These are phyloP conservation scores for Mythimna lalbum DNA, from an alignment of 2,888 invertebrate genomes.

Conservation along the genomic window DNA sequence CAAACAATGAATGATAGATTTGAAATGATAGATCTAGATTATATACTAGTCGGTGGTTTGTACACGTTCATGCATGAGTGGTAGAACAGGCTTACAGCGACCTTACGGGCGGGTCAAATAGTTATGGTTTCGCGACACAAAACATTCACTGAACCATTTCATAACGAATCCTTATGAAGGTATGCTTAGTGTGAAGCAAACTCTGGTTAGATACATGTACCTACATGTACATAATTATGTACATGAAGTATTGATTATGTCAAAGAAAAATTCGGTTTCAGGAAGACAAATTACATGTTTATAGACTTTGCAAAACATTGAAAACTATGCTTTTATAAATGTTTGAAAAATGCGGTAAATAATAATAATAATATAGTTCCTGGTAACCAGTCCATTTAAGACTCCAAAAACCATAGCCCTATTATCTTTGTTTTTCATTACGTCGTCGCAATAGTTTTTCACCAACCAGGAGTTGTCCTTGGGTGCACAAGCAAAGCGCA, in stretches of 20 bases:
- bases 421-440: too few species aligned
- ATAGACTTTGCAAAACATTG: not conserved
- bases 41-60: slow-evolving; percentile 40
- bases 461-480: too few species aligned
- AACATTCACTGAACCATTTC: slow-evolving; percentile 45
- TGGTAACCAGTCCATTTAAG: too few species aligned
- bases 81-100: slow-evolving; percentile 44
- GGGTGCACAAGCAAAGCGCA: too few species aligned
- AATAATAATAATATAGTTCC: too few species aligned
- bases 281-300: not conserved
- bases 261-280: not conserved
- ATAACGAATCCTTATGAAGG: slow-evolving; percentile 3
- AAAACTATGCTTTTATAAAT: not conserved
- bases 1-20: slow-evolving; percentile 58
- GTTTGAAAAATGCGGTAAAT: too few species aligned
- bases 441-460: too few species aligned
- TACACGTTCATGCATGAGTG: slow-evolving; percentile 19
- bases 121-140: slow-evolving; percentile 15
- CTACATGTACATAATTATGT: too few species aligned
- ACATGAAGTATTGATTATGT: too few species aligned
- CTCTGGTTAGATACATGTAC: not conserved
- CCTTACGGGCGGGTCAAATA: slow-evolving; percentile 43
- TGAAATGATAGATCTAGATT: slow-evolving; percentile 41
- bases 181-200: not conserved
- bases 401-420: too few species aligned